These are phyloP conservation scores for Eudemis profundana DNA, from an alignment of 2,888 invertebrate genomes.

Conservation along the genomic window DNA sequence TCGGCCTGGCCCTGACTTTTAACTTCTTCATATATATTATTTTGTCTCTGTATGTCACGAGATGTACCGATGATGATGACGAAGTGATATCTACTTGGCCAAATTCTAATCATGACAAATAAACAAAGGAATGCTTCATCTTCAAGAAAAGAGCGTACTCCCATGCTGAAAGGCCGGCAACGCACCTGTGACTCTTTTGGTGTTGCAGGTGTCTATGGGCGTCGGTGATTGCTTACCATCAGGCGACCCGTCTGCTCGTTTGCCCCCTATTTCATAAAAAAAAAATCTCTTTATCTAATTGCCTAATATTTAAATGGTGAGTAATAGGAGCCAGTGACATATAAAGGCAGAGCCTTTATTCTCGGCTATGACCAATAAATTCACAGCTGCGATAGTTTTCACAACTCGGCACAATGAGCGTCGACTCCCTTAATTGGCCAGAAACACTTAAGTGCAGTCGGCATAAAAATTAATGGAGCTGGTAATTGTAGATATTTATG, in stretches of 20 bases:
- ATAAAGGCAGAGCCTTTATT: slow-evolving; percentile 33
- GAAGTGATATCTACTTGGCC: background rate
- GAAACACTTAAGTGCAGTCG: slow-evolving; percentile 41
- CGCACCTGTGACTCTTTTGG: too few relatives aligned
- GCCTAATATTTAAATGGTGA: slow-evolving; percentile 14
- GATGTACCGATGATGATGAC: too few relatives aligned
- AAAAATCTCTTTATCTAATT: slow-evolving; percentile 25
- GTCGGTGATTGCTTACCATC: too few relatives aligned
- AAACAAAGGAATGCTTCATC: slow-evolving; percentile 7
- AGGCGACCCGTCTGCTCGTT: too few relatives aligned
- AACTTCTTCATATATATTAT: too few relatives aligned
- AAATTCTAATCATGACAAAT: background rate
- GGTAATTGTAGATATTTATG: slow-evolving; percentile 35
- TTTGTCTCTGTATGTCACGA: too few relatives aligned
- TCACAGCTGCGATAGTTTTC: slow-evolving; percentile 54
- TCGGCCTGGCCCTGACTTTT: too few relatives aligned
- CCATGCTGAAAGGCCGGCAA: too few relatives aligned
- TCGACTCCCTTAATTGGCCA: slow-evolving; percentile 47
- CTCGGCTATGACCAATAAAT: slow-evolving; percentile 37
- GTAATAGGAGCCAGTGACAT: slow-evolving; percentile 30
- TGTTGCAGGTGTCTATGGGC: too few relatives aligned
- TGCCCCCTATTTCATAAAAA: too few relatives aligned
- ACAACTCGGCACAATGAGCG: slow-evolving; percentile 50
- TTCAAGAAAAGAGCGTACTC: too few relatives aligned
- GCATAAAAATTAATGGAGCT: slow-evolving; percentile 47